These are phyloP conservation scores for Pseudobourletiella spinata DNA, from an alignment of 1,140 invertebrate genomes.

Conservation along the genomic window DNA sequence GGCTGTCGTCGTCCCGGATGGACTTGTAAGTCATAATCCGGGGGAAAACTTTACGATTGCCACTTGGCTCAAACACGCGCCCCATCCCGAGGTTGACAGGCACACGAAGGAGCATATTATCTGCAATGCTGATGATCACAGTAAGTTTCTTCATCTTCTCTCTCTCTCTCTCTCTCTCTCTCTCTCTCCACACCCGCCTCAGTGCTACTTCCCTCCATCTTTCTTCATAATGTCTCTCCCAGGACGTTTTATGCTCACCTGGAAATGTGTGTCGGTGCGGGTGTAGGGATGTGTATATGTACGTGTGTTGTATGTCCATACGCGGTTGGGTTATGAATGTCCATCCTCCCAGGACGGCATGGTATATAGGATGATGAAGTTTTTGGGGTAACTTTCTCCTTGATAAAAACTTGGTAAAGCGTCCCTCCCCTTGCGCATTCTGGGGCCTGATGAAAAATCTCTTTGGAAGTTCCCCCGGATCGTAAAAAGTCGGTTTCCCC, in stretches of 20 bases:
- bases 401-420: too few relatives aligned
- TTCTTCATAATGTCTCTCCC: neutral
- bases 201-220: neutral
- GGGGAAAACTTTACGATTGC: conserved; percentile 55
- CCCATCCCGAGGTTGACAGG: conserved; percentile 61
- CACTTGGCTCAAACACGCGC: conserved; percentile 84
- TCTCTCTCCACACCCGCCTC: neutral
- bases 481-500: too few relatives aligned
- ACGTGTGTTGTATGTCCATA: too few relatives aligned
- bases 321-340: too few relatives aligned
- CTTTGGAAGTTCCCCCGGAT: too few relatives aligned
- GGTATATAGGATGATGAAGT: too few relatives aligned
- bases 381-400: too few relatives aligned
- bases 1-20: conserved; percentile 71
- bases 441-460: too few relatives aligned
- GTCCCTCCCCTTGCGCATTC: too few relatives aligned
- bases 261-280: neutral
- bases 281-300: too few relatives aligned
- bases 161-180: neutral
- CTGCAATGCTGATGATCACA: conserved; percentile 92
- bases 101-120: conserved; percentile 89
- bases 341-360: too few relatives aligned
- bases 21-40: conserved; percentile 41
- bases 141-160: conserved; percentile 49
- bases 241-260: neutral